phyloP scores from a whole-genome alignment of 2,888 invertebrate species.

The Polydesmus complanatus region DNA sequence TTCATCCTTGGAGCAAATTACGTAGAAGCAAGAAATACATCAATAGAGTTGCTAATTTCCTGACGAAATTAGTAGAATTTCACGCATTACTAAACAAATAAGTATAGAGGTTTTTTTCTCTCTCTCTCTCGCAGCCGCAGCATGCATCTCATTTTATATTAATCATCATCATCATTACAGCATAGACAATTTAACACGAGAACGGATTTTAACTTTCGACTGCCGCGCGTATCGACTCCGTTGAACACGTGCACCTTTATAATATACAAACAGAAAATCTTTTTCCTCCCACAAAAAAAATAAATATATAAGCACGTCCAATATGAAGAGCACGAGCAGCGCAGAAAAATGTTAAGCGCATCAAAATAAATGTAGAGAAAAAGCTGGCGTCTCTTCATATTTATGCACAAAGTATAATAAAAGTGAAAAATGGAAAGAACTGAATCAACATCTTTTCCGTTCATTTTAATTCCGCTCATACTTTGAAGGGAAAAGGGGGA shows the following conservation, averaged over 20 bases:
- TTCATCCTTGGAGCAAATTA: neutral
- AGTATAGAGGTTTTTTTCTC: neutral
- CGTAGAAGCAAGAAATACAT: neutral
- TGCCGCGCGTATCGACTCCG: neutral
- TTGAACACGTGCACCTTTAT: neutral
- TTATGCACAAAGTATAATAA: no score
- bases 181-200: neutral
- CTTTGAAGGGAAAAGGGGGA: no score
- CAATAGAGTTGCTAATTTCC: neutral
- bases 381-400: no score
- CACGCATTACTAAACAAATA: neutral
- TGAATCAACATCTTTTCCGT: no score
- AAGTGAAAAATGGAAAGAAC: no score
- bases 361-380: no score
- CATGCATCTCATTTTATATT: neutral
- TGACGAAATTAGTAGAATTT: neutral
- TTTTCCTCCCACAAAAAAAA: no score
- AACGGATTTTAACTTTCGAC: neutral
- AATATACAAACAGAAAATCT: no score
- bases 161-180: neutral
- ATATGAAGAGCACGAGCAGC: no score
- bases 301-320: no score
- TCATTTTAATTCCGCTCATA: no score
- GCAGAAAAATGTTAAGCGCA: no score
- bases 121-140: neutral